Conservation (phyloP, 2,797 vertebrate species). For the Monodelphis domestica region DNA sequence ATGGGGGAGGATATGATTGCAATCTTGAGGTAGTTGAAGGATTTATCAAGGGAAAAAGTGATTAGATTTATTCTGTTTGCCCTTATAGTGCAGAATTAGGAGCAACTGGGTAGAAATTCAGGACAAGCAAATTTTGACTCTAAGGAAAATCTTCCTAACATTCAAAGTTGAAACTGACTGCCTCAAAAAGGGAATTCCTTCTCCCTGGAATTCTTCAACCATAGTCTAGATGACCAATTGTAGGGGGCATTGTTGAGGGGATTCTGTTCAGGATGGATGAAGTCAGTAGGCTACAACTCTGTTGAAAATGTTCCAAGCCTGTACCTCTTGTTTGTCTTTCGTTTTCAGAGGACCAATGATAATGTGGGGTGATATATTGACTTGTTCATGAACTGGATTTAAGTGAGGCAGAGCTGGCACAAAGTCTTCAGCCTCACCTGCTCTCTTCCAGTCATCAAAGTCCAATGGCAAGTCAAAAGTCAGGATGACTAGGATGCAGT, state of each 20-base stretch:
- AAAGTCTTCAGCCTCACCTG: no score
- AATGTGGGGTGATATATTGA: no score
- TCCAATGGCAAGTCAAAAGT: no score
- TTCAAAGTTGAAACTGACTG: neutral
- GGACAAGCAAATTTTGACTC: neutral
- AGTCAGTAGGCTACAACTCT: neutral
- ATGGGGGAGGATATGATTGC: neutral
- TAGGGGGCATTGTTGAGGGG: neutral
- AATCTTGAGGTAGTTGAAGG: neutral
- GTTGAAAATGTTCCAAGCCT: neutral
- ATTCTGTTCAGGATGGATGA: neutral
- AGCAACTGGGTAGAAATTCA: neutral
- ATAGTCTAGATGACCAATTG: neutral
- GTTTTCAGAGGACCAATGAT: no score
- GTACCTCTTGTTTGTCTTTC: no score
- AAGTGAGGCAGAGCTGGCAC: no score
- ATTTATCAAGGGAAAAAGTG: neutral
- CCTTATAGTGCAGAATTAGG: neutral
- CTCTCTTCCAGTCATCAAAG: no score
- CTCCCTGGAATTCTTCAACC: neutral
- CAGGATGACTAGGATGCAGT: no score
- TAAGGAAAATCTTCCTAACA: neutral
- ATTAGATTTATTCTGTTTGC: neutral
- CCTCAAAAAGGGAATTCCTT: neutral
- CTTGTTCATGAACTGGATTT: no score